Evolutionary conservation across 2,113 vertebrate genomes (phyloP).

Genomic region (Prolemur simus): DNA sequence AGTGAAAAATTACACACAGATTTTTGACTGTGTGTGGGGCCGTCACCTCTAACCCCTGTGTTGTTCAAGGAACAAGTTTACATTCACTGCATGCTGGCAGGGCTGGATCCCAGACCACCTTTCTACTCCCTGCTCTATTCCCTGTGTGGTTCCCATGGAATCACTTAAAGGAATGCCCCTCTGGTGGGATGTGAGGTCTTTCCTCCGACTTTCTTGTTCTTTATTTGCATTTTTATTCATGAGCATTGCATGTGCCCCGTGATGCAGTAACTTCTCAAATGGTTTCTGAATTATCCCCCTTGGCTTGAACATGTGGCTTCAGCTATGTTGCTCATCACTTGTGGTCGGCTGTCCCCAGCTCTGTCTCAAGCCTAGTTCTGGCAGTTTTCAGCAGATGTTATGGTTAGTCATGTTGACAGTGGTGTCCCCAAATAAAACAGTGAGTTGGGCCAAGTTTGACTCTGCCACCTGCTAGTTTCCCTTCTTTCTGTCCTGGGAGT

Average conservation of each 20-base stretch:
- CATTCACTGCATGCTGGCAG: too few species aligned
- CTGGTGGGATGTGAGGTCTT: not conserved
- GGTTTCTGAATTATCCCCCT: not conserved
- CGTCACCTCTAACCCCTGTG: not conserved
- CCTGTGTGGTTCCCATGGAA: not conserved
- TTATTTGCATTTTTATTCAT: not conserved
- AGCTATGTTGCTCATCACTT: not conserved
- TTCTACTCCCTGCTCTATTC: not conserved
- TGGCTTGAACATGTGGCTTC: not conserved
- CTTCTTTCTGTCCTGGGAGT: not conserved
- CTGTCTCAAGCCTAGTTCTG: not conserved
- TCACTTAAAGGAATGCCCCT: not conserved
- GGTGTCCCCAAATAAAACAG: not conserved
- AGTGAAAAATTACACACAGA: not conserved
- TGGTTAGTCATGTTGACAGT: not conserved
- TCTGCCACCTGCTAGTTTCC: not conserved
- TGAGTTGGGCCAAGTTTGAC: not conserved
- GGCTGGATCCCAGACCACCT: not conserved
- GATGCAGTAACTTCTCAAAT: not conserved
- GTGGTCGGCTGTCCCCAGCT: too few species aligned
- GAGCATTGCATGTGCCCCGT: not conserved
- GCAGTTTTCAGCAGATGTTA: not conserved
- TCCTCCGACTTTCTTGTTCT: not conserved
- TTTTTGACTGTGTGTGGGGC: not conserved
- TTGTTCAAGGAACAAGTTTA: not conserved